A percentile compares a stretch with the other conserved stretches of the same genome.
These are phyloP conservation scores for Tupiocoris notatus DNA, from an alignment of 2,888 invertebrate species.

Conservation along the genomic window DNA sequence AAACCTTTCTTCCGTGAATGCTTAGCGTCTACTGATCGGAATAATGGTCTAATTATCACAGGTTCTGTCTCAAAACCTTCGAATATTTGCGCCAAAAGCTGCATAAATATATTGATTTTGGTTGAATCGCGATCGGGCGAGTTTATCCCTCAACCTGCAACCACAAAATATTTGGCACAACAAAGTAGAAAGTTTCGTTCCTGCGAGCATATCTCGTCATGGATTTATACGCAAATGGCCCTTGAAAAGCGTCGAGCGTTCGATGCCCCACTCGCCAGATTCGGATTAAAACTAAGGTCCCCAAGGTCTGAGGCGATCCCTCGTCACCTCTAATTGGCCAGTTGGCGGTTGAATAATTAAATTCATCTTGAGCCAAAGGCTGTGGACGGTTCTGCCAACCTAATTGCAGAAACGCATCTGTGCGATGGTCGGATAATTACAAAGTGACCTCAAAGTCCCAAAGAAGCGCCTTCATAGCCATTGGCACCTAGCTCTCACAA, in stretches of 20 bases:
- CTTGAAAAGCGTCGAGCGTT: slow-evolving; percentile 16
- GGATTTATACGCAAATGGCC: too few relatives aligned
- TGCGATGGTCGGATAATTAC: slow-evolving; percentile 21
- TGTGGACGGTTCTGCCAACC: slow-evolving; percentile 21
- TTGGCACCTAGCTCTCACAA: background rate
- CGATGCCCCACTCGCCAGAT: slow-evolving; percentile 11
- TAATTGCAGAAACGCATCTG: slow-evolving; percentile 33
- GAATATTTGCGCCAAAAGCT: too few relatives aligned
- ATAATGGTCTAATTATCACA: too few relatives aligned
- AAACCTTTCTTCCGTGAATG: too few relatives aligned
- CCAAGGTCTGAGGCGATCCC: background rate
- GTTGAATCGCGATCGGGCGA: too few relatives aligned
- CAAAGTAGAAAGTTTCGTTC: too few relatives aligned
- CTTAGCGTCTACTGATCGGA: too few relatives aligned
- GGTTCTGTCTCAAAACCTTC: too few relatives aligned
- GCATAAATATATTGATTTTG: too few relatives aligned
- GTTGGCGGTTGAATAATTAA: slow-evolving; percentile 35
- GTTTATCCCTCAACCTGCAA: too few relatives aligned
- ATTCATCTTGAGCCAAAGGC: slow-evolving; percentile 35
- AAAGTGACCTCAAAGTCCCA: slow-evolving; percentile 27
- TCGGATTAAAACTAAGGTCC: slow-evolving; percentile 28
- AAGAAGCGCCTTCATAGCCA: background rate
- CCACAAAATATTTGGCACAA: too few relatives aligned
- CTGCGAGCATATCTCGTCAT: too few relatives aligned
- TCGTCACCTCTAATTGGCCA: slow-evolving; percentile 25